phyloP scores from a whole-genome alignment of 1,140 invertebrate species.

The Tetragonula clypearis region DNA sequence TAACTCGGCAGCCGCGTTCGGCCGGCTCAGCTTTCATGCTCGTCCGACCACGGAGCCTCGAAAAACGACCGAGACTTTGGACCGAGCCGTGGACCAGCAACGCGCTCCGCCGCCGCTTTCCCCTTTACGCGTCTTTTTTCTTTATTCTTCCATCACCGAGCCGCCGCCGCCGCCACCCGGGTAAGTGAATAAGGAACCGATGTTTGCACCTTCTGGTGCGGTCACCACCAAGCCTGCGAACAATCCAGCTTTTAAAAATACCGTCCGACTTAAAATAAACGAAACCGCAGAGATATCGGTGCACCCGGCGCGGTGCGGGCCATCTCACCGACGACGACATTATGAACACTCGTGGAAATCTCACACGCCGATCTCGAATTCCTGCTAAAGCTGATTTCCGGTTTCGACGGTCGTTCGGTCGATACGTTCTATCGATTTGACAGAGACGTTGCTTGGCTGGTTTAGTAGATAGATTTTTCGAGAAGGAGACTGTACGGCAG shows the following conservation, averaged over 20 bases:
- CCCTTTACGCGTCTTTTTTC: not conserved
- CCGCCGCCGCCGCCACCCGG: not conserved
- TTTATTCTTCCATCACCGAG: conserved; percentile 7
- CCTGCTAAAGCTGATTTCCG: not conserved
- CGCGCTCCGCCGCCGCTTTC: conserved; percentile 17
- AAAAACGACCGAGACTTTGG: conserved; percentile 45
- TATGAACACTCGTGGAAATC: not conserved
- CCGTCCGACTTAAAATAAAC: conserved; percentile 46
- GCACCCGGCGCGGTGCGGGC: not conserved
- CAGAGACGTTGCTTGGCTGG: too few relatives aligned
- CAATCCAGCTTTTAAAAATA: conserved; percentile 38
- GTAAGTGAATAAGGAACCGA: conserved; percentile 51
- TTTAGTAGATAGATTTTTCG: too few relatives aligned
- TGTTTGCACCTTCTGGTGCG: conserved; percentile 52
- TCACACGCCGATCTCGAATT: not conserved
- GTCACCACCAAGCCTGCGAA: conserved; percentile 12
- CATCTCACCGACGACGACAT: not conserved
- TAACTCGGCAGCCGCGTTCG: conserved; percentile 54
- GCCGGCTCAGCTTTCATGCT: conserved; percentile 58
- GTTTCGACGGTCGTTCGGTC: too few relatives aligned
- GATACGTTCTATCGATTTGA: too few relatives aligned
- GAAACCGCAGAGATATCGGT: conserved; percentile 37
- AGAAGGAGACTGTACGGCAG: too few relatives aligned
- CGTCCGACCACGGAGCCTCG: conserved; percentile 37
- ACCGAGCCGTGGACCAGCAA: not conserved